Percentiles rank a stretch among this genome's conserved stretches.
These are phyloP conservation scores for Polydrusus tereticollis DNA, from an alignment of 2,888 invertebrate species.

Conservation along the genomic window DNA sequence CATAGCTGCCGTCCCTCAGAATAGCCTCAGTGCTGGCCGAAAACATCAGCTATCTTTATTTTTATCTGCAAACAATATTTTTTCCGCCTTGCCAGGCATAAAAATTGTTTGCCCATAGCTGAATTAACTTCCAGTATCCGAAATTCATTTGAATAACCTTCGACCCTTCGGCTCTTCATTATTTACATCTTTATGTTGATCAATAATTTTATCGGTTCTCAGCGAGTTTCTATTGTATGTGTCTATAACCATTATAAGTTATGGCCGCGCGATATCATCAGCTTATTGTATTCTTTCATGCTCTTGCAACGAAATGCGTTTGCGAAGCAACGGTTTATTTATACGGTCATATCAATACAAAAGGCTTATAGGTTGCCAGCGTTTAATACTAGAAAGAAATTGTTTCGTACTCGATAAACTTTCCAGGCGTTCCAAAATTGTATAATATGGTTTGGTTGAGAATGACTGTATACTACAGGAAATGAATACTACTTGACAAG, in stretches of 20 bases:
- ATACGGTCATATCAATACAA: constrained; percentile 38
- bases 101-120: constrained; percentile 38
- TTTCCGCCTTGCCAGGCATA: constrained; percentile 33
- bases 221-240: constrained; percentile 53
- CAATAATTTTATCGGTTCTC: constrained; percentile 61
- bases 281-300: constrained; percentile 57
- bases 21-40: not conserved
- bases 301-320: constrained; percentile 46
- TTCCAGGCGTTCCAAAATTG: not conserved
- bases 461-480: too few species aligned
- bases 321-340: constrained; percentile 40
- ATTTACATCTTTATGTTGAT: constrained; percentile 59
- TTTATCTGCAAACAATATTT: constrained; percentile 38
- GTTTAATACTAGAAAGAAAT: constrained; percentile 31
- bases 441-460: too few species aligned
- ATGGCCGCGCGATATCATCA: constrained; percentile 59
- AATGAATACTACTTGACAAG: too few species aligned
- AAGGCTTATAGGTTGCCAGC: constrained; percentile 23
- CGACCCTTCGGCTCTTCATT: constrained; percentile 60
- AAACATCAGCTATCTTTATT: constrained; percentile 14
- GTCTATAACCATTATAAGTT: constrained; percentile 60
- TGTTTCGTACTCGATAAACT: constrained; percentile 14
- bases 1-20: not conserved
- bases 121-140: constrained; percentile 44
- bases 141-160: constrained; percentile 60